Percentiles rank a stretch among this genome's conserved stretches.
These are phyloP conservation scores for Stegodyphus dumicola DNA, from an alignment of 1,140 invertebrate species.

Conservation along the genomic window DNA sequence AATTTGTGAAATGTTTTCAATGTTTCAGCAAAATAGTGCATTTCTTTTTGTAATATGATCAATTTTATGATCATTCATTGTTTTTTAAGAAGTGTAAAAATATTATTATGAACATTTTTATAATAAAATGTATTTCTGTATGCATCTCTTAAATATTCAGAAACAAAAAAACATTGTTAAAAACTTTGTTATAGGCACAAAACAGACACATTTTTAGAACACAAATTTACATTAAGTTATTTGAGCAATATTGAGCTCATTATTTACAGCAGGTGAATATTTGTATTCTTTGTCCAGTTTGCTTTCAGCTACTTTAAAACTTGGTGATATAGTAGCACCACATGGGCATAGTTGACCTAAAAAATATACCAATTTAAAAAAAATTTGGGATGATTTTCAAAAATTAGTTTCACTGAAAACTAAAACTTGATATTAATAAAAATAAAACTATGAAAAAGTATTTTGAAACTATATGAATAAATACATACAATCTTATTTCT, in stretches of 20 bases:
- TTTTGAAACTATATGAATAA: no score
- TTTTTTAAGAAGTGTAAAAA: constrained; percentile 1
- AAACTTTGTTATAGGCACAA: constrained; percentile 44
- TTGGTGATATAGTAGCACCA: constrained; percentile 49
- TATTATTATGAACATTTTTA: background rate
- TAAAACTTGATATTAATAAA: no score
- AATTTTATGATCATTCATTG: background rate
- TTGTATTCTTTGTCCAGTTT: constrained; percentile 43
- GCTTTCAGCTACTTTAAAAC: constrained; percentile 51
- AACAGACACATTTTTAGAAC: constrained; percentile 21
- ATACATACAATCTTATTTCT: no score
- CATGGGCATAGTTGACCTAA: constrained; percentile 44
- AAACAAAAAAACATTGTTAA: constrained; percentile 9
- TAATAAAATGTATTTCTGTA: background rate
- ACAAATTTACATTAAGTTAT: constrained; percentile 42
- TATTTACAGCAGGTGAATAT: background rate
- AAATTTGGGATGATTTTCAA: no score
- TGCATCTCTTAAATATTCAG: background rate
- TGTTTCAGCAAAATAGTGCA: background rate
- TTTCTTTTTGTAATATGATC: constrained; percentile 2
- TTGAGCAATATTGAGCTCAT: constrained; percentile 17
- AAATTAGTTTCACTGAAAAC: no score
- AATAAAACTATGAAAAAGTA: no score
- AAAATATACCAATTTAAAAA: background rate
- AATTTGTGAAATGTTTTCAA: background rate